Percentiles rank a stretch among this genome's conserved stretches.
These are phyloP conservation scores for Mamestra configurata DNA, from an alignment of 1,140 invertebrate genomes.

Conservation along the genomic window DNA sequence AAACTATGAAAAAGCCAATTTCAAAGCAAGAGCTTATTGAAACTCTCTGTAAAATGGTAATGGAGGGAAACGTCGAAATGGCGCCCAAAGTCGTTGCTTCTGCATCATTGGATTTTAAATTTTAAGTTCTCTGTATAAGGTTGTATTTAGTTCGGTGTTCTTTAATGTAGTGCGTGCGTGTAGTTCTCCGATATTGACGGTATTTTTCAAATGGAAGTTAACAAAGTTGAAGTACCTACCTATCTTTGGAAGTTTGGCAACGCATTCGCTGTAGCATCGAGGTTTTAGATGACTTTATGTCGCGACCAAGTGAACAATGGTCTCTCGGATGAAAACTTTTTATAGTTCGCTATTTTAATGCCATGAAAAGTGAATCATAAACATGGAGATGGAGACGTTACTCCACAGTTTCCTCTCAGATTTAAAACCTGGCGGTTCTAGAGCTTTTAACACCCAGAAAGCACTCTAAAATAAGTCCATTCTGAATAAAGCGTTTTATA, in stretches of 20 bases:
- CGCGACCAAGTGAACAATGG: constrained; percentile 20
- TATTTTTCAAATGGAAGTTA: constrained; percentile 49
- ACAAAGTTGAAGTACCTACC: constrained; percentile 46
- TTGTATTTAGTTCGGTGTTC: constrained; percentile 14
- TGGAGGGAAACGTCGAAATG: constrained; percentile 48
- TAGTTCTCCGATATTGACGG: constrained; percentile 45
- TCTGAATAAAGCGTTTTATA: constrained; percentile 9
- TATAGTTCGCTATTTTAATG: neutral
- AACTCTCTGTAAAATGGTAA: constrained; percentile 56
- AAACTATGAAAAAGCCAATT: constrained; percentile 55
- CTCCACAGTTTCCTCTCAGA: neutral
- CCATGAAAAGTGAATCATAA: neutral
- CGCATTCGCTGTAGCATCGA: constrained; percentile 26
- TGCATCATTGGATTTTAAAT: constrained; percentile 43
- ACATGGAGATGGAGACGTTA: neutral
- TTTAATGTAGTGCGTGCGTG: constrained; percentile 47
- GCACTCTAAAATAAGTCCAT: constrained; percentile 4
- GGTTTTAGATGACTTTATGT: constrained; percentile 31
- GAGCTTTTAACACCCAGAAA: neutral
- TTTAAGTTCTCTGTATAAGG: constrained; percentile 20
- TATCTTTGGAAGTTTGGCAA: constrained; percentile 45
- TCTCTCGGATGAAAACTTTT: constrained; percentile 1
- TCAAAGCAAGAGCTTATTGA: constrained; percentile 56
- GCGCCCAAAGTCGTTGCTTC: constrained; percentile 43
- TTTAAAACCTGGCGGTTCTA: neutral